Conservation (phyloP, 2,113 vertebrate genomes). For the Pollimyrus isidori region DNA sequence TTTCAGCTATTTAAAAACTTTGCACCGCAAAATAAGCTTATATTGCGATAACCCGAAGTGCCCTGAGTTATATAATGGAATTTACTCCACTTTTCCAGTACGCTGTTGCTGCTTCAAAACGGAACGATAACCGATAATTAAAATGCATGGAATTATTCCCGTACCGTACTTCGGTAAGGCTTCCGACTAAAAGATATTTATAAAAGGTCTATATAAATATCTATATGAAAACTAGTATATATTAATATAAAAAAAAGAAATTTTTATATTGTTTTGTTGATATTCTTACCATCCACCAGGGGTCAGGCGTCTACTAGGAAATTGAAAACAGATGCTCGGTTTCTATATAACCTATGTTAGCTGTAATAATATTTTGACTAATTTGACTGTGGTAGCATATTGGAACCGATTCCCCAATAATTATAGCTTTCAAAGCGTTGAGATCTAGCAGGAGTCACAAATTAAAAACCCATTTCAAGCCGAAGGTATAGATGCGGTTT, state of each 20-base stretch:
- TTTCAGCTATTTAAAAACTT: background rate
- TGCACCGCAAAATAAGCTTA: background rate
- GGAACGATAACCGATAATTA: background rate
- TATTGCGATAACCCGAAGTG: background rate
- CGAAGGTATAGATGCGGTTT: background rate
- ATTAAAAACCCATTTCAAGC: constrained; percentile 9
- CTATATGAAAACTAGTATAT: background rate
- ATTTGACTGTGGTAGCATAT: background rate
- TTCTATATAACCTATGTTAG: background rate
- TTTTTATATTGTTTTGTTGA: background rate
- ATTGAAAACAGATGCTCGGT: background rate
- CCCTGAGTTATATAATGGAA: background rate
- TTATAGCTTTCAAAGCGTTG: background rate
- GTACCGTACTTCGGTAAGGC: background rate
- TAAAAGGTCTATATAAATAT: background rate
- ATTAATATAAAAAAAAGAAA: background rate
- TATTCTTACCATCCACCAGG: background rate
- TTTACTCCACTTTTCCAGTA: background rate
- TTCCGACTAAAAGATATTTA: background rate
- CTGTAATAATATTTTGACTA: constrained; percentile 1
- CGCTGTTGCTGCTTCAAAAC: background rate
- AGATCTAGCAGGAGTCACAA: background rate
- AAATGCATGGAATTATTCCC: background rate
- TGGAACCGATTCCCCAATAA: background rate
- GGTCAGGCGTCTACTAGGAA: constrained; percentile 4